Base-by-base conservation (phyloP, 1,140 invertebrate genomes). In the Campoletis sonorensis region DNA sequence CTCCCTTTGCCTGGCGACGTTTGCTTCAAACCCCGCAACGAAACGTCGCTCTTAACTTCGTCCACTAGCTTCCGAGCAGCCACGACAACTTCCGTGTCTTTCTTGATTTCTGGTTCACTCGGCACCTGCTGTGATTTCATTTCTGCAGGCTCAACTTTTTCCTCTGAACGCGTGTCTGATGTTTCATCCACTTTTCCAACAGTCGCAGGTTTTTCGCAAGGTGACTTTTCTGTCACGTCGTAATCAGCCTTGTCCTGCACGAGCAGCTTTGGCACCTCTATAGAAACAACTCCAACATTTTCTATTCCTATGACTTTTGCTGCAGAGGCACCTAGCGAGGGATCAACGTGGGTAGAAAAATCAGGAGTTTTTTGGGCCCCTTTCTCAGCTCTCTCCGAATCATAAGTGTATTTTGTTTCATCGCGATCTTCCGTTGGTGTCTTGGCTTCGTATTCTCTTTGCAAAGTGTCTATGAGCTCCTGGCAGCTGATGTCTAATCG, bases 401-500 rank as follows among this genome's bases (percentile, higher is more conserved):
- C 81, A 45, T 82, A 83, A 58, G 58, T 67, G 58, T 81, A 61
- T 4, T 80, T 81, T 5, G 40, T n/a, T 1, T 79, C 75, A 0
- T 81, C 33, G 3, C 58, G 33, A 40, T 64, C 88, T 5, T 90
- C 87, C 0, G 88, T 90, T 7, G 89, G 90, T 10, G 90, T 90
- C 77, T 89, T 91, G 0, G 89, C 88, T 30, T 92, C 90, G 18
- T 89, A 88, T 79, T 92, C 90, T 30, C 87, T 86, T 67, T 92
- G 89, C 37, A 91, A 67, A 0, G 88, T 89, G 27, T 89, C 90
- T 0, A 92, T 85, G n/a, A 92, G 79, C 51, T 92, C 90, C 81
- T 92, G 90, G 68, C 90, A 91, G 81, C 90, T 91, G 10, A 91
- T 68, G 16, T 92, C 90, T 68, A 92, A 76, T 68, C 90, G 89